phyloP scores from a whole-genome alignment of 2,888 invertebrate genomes.

The Diaphora mendica region DNA sequence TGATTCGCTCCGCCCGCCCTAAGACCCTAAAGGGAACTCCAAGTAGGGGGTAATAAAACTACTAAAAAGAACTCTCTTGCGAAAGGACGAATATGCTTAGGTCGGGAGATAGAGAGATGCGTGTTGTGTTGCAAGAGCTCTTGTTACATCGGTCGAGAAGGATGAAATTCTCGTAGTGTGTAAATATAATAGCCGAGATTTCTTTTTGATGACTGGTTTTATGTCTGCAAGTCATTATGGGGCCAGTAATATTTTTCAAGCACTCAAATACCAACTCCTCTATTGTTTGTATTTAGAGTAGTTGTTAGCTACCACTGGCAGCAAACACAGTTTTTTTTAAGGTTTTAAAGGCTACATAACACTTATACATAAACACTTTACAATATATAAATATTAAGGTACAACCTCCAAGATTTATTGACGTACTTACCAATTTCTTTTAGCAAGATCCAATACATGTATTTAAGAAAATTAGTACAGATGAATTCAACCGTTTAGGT shows the following conservation, averaged over 20 bases:
- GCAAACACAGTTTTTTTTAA: background rate
- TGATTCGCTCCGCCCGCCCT: constrained; percentile 61
- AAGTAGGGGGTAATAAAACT: constrained; percentile 40
- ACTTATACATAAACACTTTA: no score
- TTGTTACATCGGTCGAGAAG: constrained; percentile 23
- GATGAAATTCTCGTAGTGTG: constrained; percentile 29
- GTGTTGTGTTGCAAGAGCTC: constrained; percentile 15
- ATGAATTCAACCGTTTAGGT: background rate
- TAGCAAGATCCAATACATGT: background rate
- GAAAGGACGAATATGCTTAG: background rate
- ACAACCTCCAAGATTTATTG: background rate
- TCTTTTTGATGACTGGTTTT: constrained; percentile 47
- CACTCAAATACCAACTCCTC: background rate
- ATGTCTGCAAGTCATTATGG: constrained; percentile 33
- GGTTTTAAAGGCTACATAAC: background rate
- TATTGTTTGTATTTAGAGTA: background rate
- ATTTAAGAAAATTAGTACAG: background rate
- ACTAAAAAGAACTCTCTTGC: constrained; percentile 32
- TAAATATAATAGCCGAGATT: constrained; percentile 40
- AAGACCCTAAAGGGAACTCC: constrained; percentile 43
- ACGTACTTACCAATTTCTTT: background rate
- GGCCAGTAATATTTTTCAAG: background rate
- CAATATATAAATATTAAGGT: background rate
- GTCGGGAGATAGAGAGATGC: background rate
- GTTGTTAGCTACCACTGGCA: background rate